These are phyloP conservation scores for Bubo bubo DNA, from an alignment of 2,113 vertebrate species.

Conservation along the genomic window DNA sequence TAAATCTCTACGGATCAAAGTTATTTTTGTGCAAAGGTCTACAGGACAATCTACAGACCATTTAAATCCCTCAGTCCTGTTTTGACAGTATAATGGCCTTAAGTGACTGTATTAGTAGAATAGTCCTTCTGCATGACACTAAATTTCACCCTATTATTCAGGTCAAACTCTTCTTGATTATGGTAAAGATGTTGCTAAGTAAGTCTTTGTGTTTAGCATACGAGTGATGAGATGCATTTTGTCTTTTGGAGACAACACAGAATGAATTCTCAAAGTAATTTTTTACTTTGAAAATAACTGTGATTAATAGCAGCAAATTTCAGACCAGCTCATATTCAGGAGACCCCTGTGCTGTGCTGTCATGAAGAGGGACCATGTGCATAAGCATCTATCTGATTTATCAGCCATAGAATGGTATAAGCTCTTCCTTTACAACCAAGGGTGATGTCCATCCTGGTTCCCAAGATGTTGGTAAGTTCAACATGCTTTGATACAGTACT, in stretches of 20 bases:
- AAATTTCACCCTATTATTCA: background rate
- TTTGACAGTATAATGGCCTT: background rate
- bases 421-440: background rate
- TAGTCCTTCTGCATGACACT: background rate
- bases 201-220: background rate
- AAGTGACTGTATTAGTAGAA: background rate
- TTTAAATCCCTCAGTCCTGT: background rate
- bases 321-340: background rate
- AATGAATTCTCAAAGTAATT: background rate
- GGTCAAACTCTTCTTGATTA: background rate
- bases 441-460: background rate
- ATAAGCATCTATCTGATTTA: background rate
- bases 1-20: background rate
- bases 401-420: background rate
- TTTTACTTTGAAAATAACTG: background rate
- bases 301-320: background rate
- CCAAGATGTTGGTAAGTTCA: background rate
- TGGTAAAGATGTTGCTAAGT: background rate
- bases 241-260: background rate
- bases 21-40: background rate
- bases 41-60: background rate
- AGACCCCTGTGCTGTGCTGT: background rate
- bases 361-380: background rate
- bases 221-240: background rate
- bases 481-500: background rate